Evolutionary conservation across 35 echinoderm and acorn worm genomes (phyloP).

Genomic region (Heliocidaris tuberculata): DNA sequence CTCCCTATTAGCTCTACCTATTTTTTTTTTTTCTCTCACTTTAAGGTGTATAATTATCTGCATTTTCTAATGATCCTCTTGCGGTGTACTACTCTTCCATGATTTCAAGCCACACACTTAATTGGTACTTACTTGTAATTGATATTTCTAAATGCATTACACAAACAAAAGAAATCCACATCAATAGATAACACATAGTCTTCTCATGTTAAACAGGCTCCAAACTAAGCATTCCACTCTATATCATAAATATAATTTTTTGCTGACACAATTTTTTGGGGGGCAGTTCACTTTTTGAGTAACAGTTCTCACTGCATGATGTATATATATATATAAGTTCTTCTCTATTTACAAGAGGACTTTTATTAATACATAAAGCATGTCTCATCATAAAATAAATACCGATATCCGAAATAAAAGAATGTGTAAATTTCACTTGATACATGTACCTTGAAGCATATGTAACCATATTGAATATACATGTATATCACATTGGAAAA

Average conservation of each 20-base stretch:
- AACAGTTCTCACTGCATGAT: not conserved
- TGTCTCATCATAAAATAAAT: not conserved
- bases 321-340: not conserved
- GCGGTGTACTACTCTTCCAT: not conserved
- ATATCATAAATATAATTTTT: not conserved
- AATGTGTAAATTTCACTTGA: not conserved
- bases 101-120: not conserved
- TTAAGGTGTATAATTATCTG: not conserved
- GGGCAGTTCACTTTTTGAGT: not conserved
- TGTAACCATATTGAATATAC: not conserved
- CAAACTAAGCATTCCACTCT: not conserved
- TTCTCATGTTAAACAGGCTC: not conserved
- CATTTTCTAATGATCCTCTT: not conserved
- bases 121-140: not conserved
- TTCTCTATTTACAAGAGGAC: not conserved
- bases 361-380: not conserved
- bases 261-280: not conserved
- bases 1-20: not conserved
- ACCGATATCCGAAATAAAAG: not conserved
- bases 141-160: not conserved
- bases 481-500: not conserved
- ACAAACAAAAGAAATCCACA: not conserved
- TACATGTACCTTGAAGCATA: not conserved
- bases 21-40: not conserved
- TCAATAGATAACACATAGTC: not conserved